Evolutionary conservation across 1,140 invertebrate species (phyloP), one percentile per base, ranked within the genome.

Genomic region (Fopius arisanus): DNA sequence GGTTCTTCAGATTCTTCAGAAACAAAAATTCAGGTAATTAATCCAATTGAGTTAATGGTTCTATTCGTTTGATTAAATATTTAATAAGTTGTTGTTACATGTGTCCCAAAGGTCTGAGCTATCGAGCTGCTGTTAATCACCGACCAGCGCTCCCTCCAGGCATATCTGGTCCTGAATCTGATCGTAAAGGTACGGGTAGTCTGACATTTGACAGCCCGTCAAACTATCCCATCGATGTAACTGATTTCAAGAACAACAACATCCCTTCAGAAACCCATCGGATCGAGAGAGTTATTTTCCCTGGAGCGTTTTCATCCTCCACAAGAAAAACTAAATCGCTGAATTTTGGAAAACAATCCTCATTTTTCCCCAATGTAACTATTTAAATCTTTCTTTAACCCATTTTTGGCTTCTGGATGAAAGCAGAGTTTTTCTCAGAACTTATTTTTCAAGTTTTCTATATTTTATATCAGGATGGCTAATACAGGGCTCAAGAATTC

Each of bases 1-100:
- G 94, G 9, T 94, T 95, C 82, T 96, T 95, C 82, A 90, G 93
- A 69, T 94, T 93, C 79, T 95, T 96, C 80, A 91, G 90, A 5
- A 73, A 51, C 75, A 6, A 12, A 26, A 74, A 74, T 59, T 54
- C 70, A 31, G 29, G 68, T 74, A 37, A 37, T 37, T 37, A 2
- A 37, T 37, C 9, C 33, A 31, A 31, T 4, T 31, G 29, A 31
- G 29, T 31, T 3, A 31, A 31, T 31, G 3, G 12, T 5, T n/a
- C n/a, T n/a, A n/a, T n/a, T n/a, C n/a, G n/a, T n/a, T n/a, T n/a
- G n/a, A n/a, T n/a, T n/a, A n/a, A n/a, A n/a, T n/a, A n/a, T n/a
- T n/a, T n/a, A n/a, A n/a, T n/a, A n/a, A n/a, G n/a, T n/a, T n/a
- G n/a, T n/a, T n/a, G n/a, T n/a, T 48, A 48, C 6, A n/a, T 48